These are phyloP conservation scores for Pachycephus smyrnensis DNA, from an alignment of 2,888 invertebrate genomes.

Conservation along the genomic window DNA sequence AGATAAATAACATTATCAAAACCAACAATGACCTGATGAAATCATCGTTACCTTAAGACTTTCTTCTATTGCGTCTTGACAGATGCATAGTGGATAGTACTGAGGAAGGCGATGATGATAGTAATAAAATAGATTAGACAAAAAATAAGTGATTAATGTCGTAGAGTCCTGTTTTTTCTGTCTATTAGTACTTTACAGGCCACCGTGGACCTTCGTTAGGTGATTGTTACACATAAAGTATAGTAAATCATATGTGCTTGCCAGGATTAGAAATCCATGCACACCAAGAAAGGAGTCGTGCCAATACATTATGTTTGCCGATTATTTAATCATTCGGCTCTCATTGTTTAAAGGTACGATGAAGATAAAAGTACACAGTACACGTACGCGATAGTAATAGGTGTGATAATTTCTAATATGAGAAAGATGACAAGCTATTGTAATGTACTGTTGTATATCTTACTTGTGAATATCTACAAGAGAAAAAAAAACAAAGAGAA, in stretches of 20 bases:
- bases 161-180: not conserved
- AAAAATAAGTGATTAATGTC: not conserved
- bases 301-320: not conserved
- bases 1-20: not conserved
- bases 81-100: not conserved
- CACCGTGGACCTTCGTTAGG: not conserved
- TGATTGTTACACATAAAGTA: not conserved
- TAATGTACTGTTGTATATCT: slow-evolving; percentile 14
- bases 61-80: not conserved
- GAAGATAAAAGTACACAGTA: not conserved
- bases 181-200: not conserved
- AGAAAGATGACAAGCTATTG: not conserved
- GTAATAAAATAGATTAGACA: not conserved
- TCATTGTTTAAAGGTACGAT: not conserved
- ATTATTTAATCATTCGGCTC: not conserved
- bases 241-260: not conserved
- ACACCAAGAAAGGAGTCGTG: not conserved
- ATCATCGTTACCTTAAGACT: not conserved
- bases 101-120: not conserved
- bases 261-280: not conserved
- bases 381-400: not conserved
- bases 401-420: not conserved
- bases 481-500: slow-evolving; percentile 1
- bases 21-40: not conserved
- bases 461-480: slow-evolving; percentile 31